Evolutionary conservation across 1,140 invertebrate genomes (phyloP).

Genomic region (Proctacanthus coquilletti): DNA sequence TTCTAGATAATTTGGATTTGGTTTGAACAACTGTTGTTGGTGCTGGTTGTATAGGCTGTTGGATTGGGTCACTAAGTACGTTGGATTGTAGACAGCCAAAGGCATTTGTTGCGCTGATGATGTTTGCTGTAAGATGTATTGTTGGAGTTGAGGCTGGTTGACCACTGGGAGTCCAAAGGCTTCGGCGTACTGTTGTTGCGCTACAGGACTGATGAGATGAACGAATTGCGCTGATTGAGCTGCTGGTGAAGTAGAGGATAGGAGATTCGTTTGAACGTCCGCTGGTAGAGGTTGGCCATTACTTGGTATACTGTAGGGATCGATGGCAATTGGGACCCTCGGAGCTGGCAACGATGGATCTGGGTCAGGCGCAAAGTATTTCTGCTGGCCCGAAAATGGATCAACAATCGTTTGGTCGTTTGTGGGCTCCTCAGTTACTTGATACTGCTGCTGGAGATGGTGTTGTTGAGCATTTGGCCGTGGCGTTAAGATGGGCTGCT

Average conservation of each 20-base stretch:
- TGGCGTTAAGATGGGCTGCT: conserved; percentile 11
- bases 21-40: conserved; percentile 26
- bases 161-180: conserved; percentile 6
- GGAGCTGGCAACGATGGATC: conserved; percentile 29
- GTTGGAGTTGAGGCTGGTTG: conserved; percentile 7
- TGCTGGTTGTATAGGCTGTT: conserved; percentile 26
- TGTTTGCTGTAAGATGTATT: conserved; percentile 8
- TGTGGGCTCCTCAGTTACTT: conserved; percentile 28
- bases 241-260: conserved; percentile 19
- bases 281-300: conserved; percentile 30
- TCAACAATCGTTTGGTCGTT: conserved; percentile 29
- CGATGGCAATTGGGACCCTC: conserved; percentile 28
- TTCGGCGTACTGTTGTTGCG: conserved; percentile 9
- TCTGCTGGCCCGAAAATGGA: conserved; percentile 27
- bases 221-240: conserved; percentile 17
- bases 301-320: conserved; percentile 31
- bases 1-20: conserved; percentile 18
- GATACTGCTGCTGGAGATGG: conserved; percentile 21
- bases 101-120: conserved; percentile 13
- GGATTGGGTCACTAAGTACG: conserved; percentile 27
- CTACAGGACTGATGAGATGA: conserved; percentile 22
- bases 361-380: conserved; percentile 33
- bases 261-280: conserved; percentile 21
- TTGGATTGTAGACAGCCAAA: conserved; percentile 28
- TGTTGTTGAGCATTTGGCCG: conserved; percentile 6